Conservation (phyloP, 2,113 vertebrate genomes). For the Grammomys dolichurus region DNA sequence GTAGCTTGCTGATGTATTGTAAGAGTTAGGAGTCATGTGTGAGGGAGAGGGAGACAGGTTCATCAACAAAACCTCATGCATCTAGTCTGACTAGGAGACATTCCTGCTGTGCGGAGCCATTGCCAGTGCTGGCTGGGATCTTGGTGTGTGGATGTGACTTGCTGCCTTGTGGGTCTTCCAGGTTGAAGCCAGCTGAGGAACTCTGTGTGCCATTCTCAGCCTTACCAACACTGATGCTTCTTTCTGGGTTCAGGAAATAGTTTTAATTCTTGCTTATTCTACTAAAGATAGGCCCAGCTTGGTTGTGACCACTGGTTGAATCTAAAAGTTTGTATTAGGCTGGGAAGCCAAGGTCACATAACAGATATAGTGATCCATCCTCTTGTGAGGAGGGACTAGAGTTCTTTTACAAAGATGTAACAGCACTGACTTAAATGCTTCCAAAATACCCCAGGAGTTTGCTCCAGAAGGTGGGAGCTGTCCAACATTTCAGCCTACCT, state of each 20-base stretch:
- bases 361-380: not conserved
- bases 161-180: not conserved
- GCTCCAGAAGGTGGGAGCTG: conserved; percentile 63
- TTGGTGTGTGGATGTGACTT: not conserved
- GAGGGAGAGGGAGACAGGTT: not conserved
- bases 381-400: not conserved
- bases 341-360: conserved; percentile 12
- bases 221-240: not conserved
- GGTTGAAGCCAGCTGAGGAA: not conserved
- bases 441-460: conserved; percentile 8
- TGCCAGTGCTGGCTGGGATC: not conserved
- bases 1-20: not conserved
- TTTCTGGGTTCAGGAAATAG: not conserved
- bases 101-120: not conserved
- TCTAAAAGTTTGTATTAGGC: not conserved
- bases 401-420: conserved; percentile 21
- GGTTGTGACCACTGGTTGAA: not conserved
- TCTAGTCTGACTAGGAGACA: not conserved
- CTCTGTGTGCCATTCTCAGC: not conserved
- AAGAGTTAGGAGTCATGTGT: not conserved
- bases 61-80: too few relatives aligned
- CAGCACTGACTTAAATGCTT: not conserved
- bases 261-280: not conserved
- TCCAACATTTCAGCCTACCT: conserved; percentile 81
- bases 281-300: not conserved